Conservation (phyloP, 2,113 vertebrate species). For the Peromyscus maniculatus region DNA sequence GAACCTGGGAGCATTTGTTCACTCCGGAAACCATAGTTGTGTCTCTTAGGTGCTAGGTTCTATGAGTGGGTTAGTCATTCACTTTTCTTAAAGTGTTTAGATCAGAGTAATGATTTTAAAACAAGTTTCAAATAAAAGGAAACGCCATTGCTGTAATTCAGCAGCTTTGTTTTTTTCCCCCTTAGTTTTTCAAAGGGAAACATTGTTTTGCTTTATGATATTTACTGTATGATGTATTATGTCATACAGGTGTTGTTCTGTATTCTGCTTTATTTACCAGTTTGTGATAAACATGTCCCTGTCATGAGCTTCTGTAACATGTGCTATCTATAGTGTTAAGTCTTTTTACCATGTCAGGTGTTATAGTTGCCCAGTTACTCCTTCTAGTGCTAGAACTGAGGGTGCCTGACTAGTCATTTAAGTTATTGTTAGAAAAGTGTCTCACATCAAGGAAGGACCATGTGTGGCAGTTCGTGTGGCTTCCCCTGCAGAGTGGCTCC, state of each 20-base stretch:
- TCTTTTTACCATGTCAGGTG: not conserved
- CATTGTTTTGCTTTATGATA: not conserved
- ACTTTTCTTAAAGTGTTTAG: not conserved
- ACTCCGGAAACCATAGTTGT: not conserved
- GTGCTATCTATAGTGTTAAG: not conserved
- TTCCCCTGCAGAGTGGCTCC: not conserved
- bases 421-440: not conserved
- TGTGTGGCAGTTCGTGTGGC: not conserved
- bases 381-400: not conserved
- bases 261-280: not conserved
- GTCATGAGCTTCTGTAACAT: not conserved
- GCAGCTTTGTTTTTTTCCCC: not conserved
- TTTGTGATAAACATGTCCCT: not conserved
- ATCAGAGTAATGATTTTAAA: not conserved
- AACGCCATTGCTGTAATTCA: not conserved
- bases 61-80: not conserved
- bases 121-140: not conserved
- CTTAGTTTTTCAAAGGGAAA: not conserved
- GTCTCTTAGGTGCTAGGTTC: not conserved
- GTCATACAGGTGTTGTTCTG: not conserved
- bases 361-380: not conserved
- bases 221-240: not conserved
- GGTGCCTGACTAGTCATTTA: not conserved
- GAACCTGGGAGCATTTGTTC: not conserved
- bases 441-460: not conserved